A percentile compares a stretch with the other conserved stretches of the same genome.
These are phyloP conservation scores for Raja brachyura DNA, from an alignment of 2,113 vertebrate genomes.

Conservation along the genomic window DNA sequence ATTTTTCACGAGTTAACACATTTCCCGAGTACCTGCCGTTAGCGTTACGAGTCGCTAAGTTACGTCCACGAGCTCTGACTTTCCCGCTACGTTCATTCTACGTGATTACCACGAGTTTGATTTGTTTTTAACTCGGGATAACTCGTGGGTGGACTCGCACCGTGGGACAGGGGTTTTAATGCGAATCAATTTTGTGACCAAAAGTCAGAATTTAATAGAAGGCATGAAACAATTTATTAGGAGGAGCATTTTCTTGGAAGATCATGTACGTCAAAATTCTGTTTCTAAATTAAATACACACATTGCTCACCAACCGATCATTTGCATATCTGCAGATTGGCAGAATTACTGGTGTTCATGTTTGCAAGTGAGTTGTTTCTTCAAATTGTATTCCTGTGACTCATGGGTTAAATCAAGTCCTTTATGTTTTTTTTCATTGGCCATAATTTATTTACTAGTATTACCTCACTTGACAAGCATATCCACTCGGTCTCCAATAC, in stretches of 20 bases:
- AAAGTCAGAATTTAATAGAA: not conserved
- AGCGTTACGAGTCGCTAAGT: too few species aligned
- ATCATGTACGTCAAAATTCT: not conserved
- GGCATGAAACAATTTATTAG: not conserved
- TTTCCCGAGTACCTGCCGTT: too few species aligned
- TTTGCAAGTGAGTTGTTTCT: not conserved
- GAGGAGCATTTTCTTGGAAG: not conserved
- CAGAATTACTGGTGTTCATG: not conserved
- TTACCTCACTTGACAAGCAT: constrained; percentile 23
- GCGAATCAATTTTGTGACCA: not conserved
- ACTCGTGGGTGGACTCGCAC: too few species aligned
- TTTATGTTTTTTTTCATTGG: not conserved
- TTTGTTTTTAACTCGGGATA: too few species aligned
- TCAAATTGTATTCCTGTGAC: not conserved
- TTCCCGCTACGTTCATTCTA: too few species aligned
- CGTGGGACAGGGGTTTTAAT: too few species aligned
- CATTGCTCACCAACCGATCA: not conserved
- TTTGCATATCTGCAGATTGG: not conserved
- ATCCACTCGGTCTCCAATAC: not conserved
- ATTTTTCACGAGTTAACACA: too few species aligned
- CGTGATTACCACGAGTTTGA: too few species aligned
- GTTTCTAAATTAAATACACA: not conserved
- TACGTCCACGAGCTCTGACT: too few species aligned
- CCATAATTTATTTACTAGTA: constrained; percentile 28
- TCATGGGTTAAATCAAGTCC: not conserved